phyloP scores from a whole-genome alignment of 2,113 vertebrate genomes.

The Mesembrinibis cayennensis region DNA sequence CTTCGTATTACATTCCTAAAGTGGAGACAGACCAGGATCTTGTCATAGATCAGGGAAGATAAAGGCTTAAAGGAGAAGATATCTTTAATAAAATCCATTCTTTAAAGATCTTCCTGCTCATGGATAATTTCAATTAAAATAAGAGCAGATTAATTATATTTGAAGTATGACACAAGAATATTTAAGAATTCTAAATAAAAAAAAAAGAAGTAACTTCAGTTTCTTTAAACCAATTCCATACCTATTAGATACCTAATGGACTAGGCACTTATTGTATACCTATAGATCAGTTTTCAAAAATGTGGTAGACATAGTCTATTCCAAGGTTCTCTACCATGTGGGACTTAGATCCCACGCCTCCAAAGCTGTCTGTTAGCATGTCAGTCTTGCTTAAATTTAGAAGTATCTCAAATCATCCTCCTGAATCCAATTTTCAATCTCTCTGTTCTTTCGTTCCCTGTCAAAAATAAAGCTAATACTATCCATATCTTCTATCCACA shows the following conservation, averaged over 20 bases:
- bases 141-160: not conserved
- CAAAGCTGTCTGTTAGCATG: not conserved
- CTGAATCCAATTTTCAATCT: not conserved
- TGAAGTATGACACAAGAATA: not conserved
- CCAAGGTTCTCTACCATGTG: not conserved
- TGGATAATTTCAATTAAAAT: not conserved
- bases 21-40: not conserved
- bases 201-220: not conserved
- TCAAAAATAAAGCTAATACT: not conserved
- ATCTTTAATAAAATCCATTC: not conserved
- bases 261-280: not conserved
- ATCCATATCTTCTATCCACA: not conserved
- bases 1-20: not conserved
- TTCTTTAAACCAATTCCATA: not conserved
- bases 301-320: not conserved
- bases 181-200: not conserved
- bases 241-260: not conserved
- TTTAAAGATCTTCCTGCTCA: not conserved
- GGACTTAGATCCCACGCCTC: not conserved
- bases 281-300: not conserved
- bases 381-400: slow-evolving; percentile 18
- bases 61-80: not conserved
- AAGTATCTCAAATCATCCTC: not conserved
- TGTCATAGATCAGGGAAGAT: not conserved
- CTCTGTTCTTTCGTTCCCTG: not conserved